Evolutionary conservation across 1,140 invertebrate genomes (phyloP).

Genomic region (Tetragnatha versicolor): DNA sequence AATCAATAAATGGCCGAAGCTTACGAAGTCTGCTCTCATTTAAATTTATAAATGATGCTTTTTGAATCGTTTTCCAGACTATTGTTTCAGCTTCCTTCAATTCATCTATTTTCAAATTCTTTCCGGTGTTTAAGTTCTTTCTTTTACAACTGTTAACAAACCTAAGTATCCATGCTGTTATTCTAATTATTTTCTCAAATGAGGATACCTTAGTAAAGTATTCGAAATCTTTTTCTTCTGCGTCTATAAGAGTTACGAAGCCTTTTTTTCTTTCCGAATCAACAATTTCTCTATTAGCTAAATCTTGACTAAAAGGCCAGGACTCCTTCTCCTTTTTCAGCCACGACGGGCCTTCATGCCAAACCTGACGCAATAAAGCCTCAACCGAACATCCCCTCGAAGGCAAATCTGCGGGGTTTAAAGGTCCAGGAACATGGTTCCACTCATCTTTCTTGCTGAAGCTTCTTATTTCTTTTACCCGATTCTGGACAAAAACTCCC

Average conservation of each 20-base stretch:
- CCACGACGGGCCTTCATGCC: slow-evolving; percentile 64
- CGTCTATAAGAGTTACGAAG: not conserved
- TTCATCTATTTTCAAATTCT: not conserved
- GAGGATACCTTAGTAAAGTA: not conserved
- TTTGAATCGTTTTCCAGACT: not conserved
- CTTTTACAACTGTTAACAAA: not conserved
- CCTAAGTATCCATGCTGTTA: not conserved
- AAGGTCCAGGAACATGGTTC: slow-evolving; percentile 61
- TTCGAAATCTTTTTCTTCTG: not conserved
- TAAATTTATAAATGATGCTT: not conserved
- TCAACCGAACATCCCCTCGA: slow-evolving; percentile 62
- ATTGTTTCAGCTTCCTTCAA: slow-evolving; percentile 9
- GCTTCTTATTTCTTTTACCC: slow-evolving; percentile 27
- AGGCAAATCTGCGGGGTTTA: slow-evolving; percentile 64
- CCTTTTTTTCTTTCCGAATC: not conserved
- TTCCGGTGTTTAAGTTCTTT: not conserved
- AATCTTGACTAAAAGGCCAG: slow-evolving; percentile 57
- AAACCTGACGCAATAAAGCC: slow-evolving; percentile 38
- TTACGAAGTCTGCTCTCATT: not conserved
- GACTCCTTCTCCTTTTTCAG: slow-evolving; percentile 47
- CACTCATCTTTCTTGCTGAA: slow-evolving; percentile 56
- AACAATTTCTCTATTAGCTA: not conserved
- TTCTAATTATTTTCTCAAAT: not conserved
- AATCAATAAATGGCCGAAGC: not conserved
- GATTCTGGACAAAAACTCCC: slow-evolving; percentile 28